Evolutionary conservation across 35 echinoderm and acorn worm species (phyloP), one percentile per base, ranked within the genome.

Genomic region (Nesometra sesokonis): DNA sequence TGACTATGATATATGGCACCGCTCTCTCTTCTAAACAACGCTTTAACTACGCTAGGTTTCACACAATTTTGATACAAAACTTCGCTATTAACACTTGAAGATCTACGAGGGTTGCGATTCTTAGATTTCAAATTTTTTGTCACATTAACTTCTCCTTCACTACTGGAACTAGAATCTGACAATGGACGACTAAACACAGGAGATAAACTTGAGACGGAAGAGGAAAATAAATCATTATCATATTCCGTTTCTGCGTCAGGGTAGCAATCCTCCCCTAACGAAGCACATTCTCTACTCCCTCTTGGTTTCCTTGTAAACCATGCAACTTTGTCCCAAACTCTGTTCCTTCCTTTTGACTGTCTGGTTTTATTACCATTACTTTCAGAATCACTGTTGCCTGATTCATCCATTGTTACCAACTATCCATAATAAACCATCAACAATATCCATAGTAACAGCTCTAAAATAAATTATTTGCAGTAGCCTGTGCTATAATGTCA

Each of bases 81-180:
- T 37, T 91, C 82, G 34, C 96, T 93, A 32, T 86, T 91, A 37
- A 81, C 85, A 87, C 29, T 33, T 31, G 30, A 30, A 5, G 80
- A 38, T 34, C 78, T 34, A n/a, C 77, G 77, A n/a, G 5, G 3
- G 5, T 35, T 80, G 0, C 31, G 4, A 35, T 32, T 31, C 17
- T 82, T 29, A n/a, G 33, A 8, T 33, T 39, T 27, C 5, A 37
- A 4, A 39, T 33, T 37, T 34, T 32, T 40, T 85, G 78, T 30
- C 77, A 36, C 21, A 78, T 27, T 0, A 82, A 77, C 57, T 13
- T 92, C 90, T 30, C 93, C 90, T 78, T 99, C 96, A 32, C 87
- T 94, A 31, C 92, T 94, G 0, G 96, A 99, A 43, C 96, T 94
- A 57, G 88, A 99, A n/a, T 99, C 96, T 33, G 96, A 99, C 0